Percentiles rank a stretch among this genome's conserved stretches.
These are phyloP conservation scores for Galbula dea DNA, from an alignment of 2,113 vertebrate genomes.

Conservation along the genomic window DNA sequence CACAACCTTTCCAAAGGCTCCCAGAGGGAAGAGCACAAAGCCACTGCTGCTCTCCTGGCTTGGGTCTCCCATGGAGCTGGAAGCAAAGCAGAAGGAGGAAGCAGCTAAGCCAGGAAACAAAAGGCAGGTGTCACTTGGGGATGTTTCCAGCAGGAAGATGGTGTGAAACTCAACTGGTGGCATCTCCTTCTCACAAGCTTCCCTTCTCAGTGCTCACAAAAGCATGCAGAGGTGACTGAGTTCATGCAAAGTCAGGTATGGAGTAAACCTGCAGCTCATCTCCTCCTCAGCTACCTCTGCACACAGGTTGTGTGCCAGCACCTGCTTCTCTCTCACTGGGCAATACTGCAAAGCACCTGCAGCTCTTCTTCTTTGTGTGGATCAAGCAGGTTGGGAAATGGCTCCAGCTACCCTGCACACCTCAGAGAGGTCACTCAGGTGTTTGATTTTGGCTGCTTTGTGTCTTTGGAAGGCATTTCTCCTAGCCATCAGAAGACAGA, in stretches of 20 bases:
- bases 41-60: neutral
- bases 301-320: fast-evolving
- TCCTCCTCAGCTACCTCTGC: neutral
- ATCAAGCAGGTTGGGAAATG: neutral
- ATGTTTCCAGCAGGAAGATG: neutral
- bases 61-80: neutral
- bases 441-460: neutral
- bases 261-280: neutral
- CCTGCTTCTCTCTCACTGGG: neutral
- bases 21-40: neutral
- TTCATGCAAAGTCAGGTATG: neutral
- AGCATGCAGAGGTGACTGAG: neutral
- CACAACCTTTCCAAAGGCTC: neutral
- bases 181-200: neutral
- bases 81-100: neutral
- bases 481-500: neutral
- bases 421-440: no score
- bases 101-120: neutral
- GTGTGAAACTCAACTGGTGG: neutral
- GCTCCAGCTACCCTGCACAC: neutral
- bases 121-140: neutral
- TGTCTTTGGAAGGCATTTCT: neutral
- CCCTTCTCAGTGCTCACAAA: neutral
- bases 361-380: neutral
- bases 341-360: neutral